Evolutionary conservation across 2,888 invertebrate species (phyloP).

Genomic region (Cephus pulcher): DNA sequence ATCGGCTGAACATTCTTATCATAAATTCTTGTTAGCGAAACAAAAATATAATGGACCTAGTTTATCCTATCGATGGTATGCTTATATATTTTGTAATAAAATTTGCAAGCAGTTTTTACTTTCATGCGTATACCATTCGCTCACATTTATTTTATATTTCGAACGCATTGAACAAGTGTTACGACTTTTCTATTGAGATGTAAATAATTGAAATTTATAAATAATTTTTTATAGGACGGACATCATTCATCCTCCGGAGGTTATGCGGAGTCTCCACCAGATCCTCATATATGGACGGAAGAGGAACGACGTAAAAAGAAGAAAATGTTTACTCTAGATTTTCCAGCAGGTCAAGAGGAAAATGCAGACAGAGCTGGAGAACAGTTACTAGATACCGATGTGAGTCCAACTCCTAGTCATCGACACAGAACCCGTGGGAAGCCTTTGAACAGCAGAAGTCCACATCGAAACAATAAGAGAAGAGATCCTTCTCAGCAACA

Average conservation of each 20-base stretch:
- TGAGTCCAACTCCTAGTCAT: constrained; percentile 55
- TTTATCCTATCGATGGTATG: not conserved
- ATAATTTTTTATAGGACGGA: constrained; percentile 41
- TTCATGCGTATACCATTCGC: not conserved
- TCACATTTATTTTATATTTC: not conserved
- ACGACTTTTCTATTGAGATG: not conserved
- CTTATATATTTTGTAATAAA: not conserved
- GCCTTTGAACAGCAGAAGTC: constrained; percentile 38
- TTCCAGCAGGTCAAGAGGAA: constrained; percentile 73
- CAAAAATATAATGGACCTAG: not conserved
- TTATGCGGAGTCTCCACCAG: constrained; percentile 62
- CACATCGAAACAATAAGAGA: constrained; percentile 50
- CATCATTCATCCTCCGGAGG: constrained; percentile 60
- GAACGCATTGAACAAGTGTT: not conserved
- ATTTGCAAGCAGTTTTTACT: not conserved
- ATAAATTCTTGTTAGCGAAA: not conserved
- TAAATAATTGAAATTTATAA: not conserved
- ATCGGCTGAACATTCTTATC: not conserved
- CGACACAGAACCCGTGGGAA: constrained; percentile 45
- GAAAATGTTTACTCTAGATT: constrained; percentile 82
- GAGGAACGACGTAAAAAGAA: constrained; percentile 80
- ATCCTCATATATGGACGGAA: constrained; percentile 70
- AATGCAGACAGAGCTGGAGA: constrained; percentile 51
- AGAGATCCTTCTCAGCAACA: constrained; percentile 49
- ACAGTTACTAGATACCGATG: constrained; percentile 30